Evolutionary conservation across 2,888 invertebrate species (phyloP).

Genomic region (Julus scanicus): DNA sequence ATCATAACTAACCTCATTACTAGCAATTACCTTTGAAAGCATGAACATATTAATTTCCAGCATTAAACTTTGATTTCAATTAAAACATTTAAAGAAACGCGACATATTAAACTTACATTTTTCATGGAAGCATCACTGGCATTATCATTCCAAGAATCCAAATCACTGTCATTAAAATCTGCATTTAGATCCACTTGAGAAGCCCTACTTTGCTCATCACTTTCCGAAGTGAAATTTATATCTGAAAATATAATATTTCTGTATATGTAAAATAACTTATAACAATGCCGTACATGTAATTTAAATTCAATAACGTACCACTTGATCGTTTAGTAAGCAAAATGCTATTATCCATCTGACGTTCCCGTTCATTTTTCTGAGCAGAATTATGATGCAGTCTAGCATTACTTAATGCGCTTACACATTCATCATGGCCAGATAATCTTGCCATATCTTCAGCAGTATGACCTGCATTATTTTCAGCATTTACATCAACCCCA

Average conservation of each 20-base stretch:
- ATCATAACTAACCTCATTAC: not conserved
- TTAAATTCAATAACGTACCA: constrained; percentile 4
- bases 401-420: not conserved
- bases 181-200: constrained; percentile 48
- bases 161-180: constrained; percentile 23
- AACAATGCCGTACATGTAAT: not conserved
- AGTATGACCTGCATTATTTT: constrained; percentile 76
- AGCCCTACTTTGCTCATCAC: not conserved
- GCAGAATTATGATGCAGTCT: too few relatives aligned
- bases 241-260: not conserved
- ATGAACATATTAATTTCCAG: not conserved
- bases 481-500: constrained; percentile 76
- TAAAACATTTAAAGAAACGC: not conserved
- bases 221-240: not conserved
- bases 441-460: constrained; percentile 82
- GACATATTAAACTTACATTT: not conserved
- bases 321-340: not conserved
- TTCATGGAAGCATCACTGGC: not conserved
- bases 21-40: constrained; percentile 3
- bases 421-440: constrained; percentile 73
- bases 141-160: constrained; percentile 55
- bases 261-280: not conserved
- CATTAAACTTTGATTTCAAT: not conserved
- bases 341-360: not conserved
- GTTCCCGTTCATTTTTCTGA: not conserved